Evolutionary conservation across 2,797 vertebrate species (phyloP), one percentile per base, ranked within the genome.

Genomic region (Mycteria americana): DNA sequence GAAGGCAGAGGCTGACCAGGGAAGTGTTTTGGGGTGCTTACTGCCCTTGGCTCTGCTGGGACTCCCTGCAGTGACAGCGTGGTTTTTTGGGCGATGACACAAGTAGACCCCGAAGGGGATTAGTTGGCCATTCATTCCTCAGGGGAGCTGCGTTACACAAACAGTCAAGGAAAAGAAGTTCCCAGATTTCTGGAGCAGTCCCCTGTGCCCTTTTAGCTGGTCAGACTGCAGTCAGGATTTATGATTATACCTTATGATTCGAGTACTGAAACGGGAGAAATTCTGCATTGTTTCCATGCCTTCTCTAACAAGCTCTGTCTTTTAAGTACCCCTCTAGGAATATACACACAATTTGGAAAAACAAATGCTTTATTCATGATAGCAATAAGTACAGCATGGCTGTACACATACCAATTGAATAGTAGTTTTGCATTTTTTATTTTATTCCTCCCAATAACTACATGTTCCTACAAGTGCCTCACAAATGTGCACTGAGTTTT

Each of bases 281-380:
- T 89, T 87, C 67, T 77, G 41, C 7, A 80, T 46, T 88, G 5
- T 95, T 96, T 93, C 73, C 51, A 43, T 79, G 56, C 50, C 31
- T 92, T 88, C 74, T 80, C 64, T 95, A 97, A 94, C 77, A 93
- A 89, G 67, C 60, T 86, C 67, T 91, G 72, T 60, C 78, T 91
- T 82, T 93, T 93, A 93, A 95, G 28, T 79, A 73, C 22, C 10
- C 92, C 63, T 79, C 85, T 73, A 97, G 96, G 85, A 96, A 89
- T 94, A 96, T 69, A 85, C 27, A 86, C 79, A 88, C 59, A 95
- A 82, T 93, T 96, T 95, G 89, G 88, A 70, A 93, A 95, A 95
- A 93, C 83, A 95, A 95, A 94, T 92, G 64, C 84, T 85, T 92
- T 95, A 91, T 93, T 95, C 86, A 92, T 91, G 83, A 79, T 70